Evolutionary conservation across 2,888 invertebrate genomes (phyloP).

Genomic region (Mesochorus sp.): DNA sequence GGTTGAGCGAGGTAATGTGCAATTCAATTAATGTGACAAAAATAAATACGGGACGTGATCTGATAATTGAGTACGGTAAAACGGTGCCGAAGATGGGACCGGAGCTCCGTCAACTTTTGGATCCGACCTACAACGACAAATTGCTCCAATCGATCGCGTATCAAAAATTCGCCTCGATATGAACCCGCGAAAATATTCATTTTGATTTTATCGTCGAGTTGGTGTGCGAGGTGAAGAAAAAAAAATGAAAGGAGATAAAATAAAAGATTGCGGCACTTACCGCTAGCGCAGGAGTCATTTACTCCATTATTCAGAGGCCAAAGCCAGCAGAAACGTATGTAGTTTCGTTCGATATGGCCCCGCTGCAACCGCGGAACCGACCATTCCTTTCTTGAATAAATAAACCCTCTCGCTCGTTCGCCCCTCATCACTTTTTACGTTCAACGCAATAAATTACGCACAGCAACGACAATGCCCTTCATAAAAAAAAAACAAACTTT

Average conservation of each 20-base stretch:
- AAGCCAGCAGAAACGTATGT: background rate
- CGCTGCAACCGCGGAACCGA: background rate
- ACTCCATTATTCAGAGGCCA: constrained; percentile 5
- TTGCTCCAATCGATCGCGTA: constrained; percentile 69
- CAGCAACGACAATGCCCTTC: no score
- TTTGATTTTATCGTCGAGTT: background rate
- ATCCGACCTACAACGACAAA: constrained; percentile 74
- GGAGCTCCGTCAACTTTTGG: constrained; percentile 68
- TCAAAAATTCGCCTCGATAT: constrained; percentile 56
- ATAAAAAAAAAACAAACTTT: no score
- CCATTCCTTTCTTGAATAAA: constrained; percentile 33
- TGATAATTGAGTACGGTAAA: constrained; percentile 66
- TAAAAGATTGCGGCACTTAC: background rate
- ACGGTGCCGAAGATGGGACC: constrained; percentile 63
- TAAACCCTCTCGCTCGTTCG: constrained; percentile 2
- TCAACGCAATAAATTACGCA: no score
- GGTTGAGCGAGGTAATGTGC: constrained; percentile 67
- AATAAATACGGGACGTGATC: constrained; percentile 61
- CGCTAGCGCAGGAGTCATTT: background rate
- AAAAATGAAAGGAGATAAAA: no score
- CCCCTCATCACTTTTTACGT: no score
- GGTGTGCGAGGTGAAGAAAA: background rate
- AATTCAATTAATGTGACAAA: constrained; percentile 46
- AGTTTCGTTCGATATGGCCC: background rate
- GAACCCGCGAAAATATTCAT: background rate